These are phyloP conservation scores for Folsomia candida DNA, from an alignment of 2,888 invertebrate genomes.

Conservation along the genomic window DNA sequence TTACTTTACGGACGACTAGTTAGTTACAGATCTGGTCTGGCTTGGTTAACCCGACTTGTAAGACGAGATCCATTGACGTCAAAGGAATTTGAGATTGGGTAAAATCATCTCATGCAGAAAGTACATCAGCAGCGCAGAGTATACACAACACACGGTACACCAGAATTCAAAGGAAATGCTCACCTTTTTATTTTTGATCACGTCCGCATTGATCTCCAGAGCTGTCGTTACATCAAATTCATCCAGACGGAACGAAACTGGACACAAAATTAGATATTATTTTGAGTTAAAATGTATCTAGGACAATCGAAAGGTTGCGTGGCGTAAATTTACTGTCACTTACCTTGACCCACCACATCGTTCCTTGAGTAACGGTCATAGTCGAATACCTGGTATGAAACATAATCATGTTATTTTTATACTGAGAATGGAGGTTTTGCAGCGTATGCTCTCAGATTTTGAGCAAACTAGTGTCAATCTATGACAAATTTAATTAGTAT, in stretches of 20 bases:
- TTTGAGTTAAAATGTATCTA: too few relatives aligned
- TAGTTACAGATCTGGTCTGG: too few relatives aligned
- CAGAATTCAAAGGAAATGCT: neutral
- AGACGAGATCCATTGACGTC: neutral
- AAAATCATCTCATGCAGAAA: neutral
- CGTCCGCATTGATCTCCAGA: conserved; percentile 83
- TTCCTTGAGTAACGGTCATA: conserved; percentile 77
- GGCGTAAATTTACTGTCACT: too few relatives aligned
- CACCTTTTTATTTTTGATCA: conserved; percentile 73
- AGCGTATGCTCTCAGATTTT: too few relatives aligned
- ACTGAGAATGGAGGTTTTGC: too few relatives aligned
- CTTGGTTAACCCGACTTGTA: too few relatives aligned
- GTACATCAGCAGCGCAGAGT: neutral
- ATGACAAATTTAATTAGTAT: too few relatives aligned
- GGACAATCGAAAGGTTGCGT: too few relatives aligned
- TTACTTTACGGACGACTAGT: too few relatives aligned
- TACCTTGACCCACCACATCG: conserved; percentile 83
- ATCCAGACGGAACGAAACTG: conserved; percentile 72
- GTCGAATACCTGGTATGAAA: conserved; percentile 57
- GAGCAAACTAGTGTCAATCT: too few relatives aligned
- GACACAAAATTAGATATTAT: too few relatives aligned
- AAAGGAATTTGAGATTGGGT: neutral
- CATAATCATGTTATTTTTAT: too few relatives aligned
- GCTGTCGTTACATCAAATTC: conserved; percentile 75
- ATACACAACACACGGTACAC: neutral